These are phyloP conservation scores for Philaethria dido DNA, from an alignment of 2,888 invertebrate species.

Conservation along the genomic window DNA sequence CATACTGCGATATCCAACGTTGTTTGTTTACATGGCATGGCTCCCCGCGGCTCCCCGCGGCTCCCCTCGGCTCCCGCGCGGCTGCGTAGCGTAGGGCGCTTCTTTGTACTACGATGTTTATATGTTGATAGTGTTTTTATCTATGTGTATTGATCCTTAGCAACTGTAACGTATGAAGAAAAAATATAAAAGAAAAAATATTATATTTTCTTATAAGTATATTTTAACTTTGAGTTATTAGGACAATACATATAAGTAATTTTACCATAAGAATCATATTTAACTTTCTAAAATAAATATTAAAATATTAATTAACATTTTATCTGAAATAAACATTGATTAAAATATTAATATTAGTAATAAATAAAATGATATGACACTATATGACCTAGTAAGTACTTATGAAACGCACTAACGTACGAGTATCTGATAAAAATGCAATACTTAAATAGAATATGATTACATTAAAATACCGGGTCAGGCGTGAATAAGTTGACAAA, in stretches of 20 bases:
- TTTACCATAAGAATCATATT: no score
- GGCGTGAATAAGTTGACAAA: no score
- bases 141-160: conserved; percentile 26
- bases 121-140: conserved; percentile 30
- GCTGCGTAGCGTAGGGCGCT: conserved; percentile 35
- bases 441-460: background rate
- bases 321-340: no score
- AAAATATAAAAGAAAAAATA: no score
- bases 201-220: background rate
- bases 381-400: no score
- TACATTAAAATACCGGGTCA: no score
- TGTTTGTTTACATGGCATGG: conserved; percentile 62
- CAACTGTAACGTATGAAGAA: background rate
- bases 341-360: no score
- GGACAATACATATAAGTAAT: no score
- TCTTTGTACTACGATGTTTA: conserved; percentile 40
- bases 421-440: background rate
- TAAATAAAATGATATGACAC: no score
- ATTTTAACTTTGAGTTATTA: no score
- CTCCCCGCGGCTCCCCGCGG: conserved; percentile 38
- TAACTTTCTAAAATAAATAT: no score
- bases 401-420: background rate
- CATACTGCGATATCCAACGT: conserved; percentile 57
- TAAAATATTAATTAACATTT: no score
- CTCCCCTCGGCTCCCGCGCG: conserved; percentile 40